Evolutionary conservation across 2,888 invertebrate species (phyloP).

Genomic region (Papilio demoleus): DNA sequence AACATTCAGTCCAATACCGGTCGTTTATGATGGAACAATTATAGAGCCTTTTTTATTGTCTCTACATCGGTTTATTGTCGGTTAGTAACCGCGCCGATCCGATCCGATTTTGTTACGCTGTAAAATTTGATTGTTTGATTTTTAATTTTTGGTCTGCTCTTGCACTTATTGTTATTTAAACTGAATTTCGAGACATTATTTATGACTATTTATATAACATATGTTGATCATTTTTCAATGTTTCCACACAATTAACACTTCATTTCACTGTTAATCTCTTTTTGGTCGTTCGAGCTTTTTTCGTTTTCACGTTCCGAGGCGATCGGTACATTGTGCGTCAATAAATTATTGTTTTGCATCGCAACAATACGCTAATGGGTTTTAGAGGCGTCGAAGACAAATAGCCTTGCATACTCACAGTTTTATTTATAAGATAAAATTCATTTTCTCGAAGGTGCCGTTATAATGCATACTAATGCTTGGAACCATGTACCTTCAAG

Average conservation of each 20-base stretch:
- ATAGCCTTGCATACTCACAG: slow-evolving; percentile 43
- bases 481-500: neutral
- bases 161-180: slow-evolving; percentile 83
- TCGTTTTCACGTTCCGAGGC: slow-evolving; percentile 63
- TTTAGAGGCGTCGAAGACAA: slow-evolving; percentile 47
- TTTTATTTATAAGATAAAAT: slow-evolving; percentile 37
- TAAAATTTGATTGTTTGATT: slow-evolving; percentile 78
- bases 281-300: slow-evolving; percentile 60
- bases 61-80: slow-evolving; percentile 57
- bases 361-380: slow-evolving; percentile 54
- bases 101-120: slow-evolving; percentile 64
- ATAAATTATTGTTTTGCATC: slow-evolving; percentile 58
- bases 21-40: slow-evolving; percentile 63
- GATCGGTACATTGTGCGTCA: slow-evolving; percentile 52
- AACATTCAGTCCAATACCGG: slow-evolving; percentile 49
- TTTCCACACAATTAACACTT: slow-evolving; percentile 83
- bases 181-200: slow-evolving; percentile 81
- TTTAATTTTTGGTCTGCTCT: slow-evolving; percentile 79
- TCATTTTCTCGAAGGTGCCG: slow-evolving; percentile 18
- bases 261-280: slow-evolving; percentile 78
- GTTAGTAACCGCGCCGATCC: slow-evolving; percentile 58
- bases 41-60: slow-evolving; percentile 59
- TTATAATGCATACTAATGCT: slow-evolving; percentile 11
- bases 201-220: slow-evolving; percentile 83
- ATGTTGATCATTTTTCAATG: slow-evolving; percentile 84